These are phyloP conservation scores for Heterotilapia buettikoferi DNA, from an alignment of 2,113 vertebrate species.

Conservation along the genomic window DNA sequence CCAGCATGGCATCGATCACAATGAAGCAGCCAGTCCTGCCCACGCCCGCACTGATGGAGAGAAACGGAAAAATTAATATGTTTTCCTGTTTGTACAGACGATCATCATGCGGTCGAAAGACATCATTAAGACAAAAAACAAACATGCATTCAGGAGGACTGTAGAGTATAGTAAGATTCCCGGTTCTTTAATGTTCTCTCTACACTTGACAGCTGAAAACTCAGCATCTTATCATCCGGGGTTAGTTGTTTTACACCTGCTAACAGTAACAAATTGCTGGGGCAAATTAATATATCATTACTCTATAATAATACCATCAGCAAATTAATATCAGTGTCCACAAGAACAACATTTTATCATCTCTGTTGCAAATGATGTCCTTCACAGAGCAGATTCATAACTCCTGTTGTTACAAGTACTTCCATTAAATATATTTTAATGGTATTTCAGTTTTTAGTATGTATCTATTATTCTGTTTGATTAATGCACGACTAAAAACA, in stretches of 20 bases:
- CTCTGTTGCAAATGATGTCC: background rate
- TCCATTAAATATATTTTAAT: background rate
- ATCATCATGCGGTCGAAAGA: background rate
- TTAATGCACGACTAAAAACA: background rate
- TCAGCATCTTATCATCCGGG: background rate
- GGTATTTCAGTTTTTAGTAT: background rate
- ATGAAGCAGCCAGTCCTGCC: constrained; percentile 93
- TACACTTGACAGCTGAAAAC: background rate
- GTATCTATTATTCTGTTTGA: background rate
- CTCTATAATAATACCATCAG: background rate
- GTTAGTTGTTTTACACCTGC: background rate
- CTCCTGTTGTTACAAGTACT: background rate
- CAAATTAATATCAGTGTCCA: background rate
- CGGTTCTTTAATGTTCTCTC: background rate
- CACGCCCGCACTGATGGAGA: constrained; percentile 79
- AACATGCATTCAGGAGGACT: background rate
- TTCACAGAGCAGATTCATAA: background rate
- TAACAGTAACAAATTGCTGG: background rate
- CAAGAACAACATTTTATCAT: background rate
- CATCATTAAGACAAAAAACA: background rate
- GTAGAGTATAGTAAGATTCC: background rate
- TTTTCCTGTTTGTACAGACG: background rate
- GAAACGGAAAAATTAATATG: background rate
- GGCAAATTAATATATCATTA: background rate
- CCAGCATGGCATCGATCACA: constrained; percentile 93